Base-by-base conservation (phyloP, 2,888 invertebrate species). In the Eupithecia exiguata region DNA sequence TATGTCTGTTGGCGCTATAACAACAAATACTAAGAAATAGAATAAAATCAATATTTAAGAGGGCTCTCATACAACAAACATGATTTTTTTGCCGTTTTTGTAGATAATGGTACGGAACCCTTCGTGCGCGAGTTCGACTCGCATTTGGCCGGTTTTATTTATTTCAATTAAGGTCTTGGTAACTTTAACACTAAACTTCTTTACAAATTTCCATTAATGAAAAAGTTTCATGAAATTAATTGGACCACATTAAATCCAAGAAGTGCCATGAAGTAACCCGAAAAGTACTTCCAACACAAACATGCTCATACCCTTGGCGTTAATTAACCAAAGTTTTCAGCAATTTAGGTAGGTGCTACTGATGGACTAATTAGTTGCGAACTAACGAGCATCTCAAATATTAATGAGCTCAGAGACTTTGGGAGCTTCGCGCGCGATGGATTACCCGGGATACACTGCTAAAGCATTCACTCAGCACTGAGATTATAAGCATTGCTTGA, bases 371-470 rank as follows among this genome's bases (percentile, higher is more conserved):
- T 86, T 84, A 82, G 83, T 82, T 79, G 53, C 71, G 30, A 76
- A 74, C 78, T 84, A 86, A 86, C 82, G 73, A 84, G 84, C 78
- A 77, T 69, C 78, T 78, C 78, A 83, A 85, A 82, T 86, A 84
- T 84, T 83, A 84, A 85, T 82, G 81, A 81, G 80, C 79, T 79
- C 69, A 46, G 80, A 76, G 78, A 78, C 76, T 73, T 62, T 43
- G 53, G 71, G 74, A 72, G 75, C 74, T 68, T 58, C 65, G 62
- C 38, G 73, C 69, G 73, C 68, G 74, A 76, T 67, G 74, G 74
- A 77, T 78, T 68, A 73, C 72, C 30, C 35, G 25, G 69, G 69
- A 68, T 49, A 66, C 12, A 40, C 66, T 66, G 36, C 12, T 10
- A 36, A 12, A 65, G 36, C 38, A 65, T n/a, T 38, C 35, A 65